phyloP scores from a whole-genome alignment of 2,888 invertebrate genomes.

The Heliconius aoede region DNA sequence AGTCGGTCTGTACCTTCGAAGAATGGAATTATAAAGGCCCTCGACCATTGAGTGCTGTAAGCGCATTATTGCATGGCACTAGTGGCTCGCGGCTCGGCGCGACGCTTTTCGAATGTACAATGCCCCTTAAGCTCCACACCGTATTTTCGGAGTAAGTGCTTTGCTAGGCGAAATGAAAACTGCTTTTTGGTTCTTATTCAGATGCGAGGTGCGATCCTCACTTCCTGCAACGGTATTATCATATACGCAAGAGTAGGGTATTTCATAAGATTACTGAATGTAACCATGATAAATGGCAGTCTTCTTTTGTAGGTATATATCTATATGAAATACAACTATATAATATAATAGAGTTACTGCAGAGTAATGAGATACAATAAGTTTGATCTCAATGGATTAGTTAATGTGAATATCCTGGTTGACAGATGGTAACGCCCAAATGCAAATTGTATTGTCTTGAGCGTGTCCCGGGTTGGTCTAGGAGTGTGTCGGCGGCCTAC shows the following conservation, averaged over 20 bases:
- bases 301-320: background rate
- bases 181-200: conserved; percentile 68
- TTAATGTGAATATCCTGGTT: conserved; percentile 80
- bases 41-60: conserved; percentile 70
- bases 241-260: conserved; percentile 54
- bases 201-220: conserved; percentile 58
- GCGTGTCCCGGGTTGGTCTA: conserved; percentile 71
- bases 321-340: background rate
- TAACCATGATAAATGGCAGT: conserved; percentile 51
- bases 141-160: conserved; percentile 74
- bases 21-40: conserved; percentile 76
- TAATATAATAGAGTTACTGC: conserved; percentile 36
- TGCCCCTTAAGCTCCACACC: conserved; percentile 71
- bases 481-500: conserved; percentile 71
- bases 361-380: conserved; percentile 37
- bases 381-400: conserved; percentile 57
- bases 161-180: conserved; percentile 72
- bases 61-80: conserved; percentile 76
- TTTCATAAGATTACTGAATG: conserved; percentile 43
- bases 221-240: conserved; percentile 64
- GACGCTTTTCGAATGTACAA: conserved; percentile 77
- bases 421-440: conserved; percentile 79
- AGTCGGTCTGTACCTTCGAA: conserved; percentile 65
- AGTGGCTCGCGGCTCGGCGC: conserved; percentile 59
- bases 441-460: conserved; percentile 82